Evolutionary conservation across 1,140 invertebrate species (phyloP).

Genomic region (Subanguina moxae): DNA sequence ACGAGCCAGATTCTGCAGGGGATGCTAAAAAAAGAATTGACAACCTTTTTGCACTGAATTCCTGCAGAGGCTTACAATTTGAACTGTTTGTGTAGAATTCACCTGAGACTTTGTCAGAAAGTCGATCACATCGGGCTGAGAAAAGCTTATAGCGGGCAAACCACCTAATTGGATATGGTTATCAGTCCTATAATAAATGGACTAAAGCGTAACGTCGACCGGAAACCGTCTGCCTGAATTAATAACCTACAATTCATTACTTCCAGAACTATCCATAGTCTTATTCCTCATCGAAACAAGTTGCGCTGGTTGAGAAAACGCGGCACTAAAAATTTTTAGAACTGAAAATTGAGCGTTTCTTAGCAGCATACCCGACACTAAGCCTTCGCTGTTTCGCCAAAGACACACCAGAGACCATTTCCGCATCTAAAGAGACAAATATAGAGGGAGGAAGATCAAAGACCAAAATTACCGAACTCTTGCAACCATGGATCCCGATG

Average conservation of each 20-base stretch:
- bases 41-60: not conserved
- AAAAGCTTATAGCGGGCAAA: slow-evolving; percentile 17
- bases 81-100: not conserved
- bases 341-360: no score
- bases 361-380: not conserved
- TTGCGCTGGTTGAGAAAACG: not conserved
- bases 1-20: slow-evolving; percentile 24
- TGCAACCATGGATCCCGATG: slow-evolving; percentile 33
- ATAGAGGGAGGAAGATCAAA: not conserved
- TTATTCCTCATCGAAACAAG: not conserved
- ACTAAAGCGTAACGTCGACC: not conserved
- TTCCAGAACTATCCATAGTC: not conserved
- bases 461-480: not conserved
- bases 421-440: not conserved
- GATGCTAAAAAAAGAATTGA: slow-evolving; percentile 19
- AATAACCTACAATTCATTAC: slow-evolving; percentile 1
- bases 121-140: slow-evolving; percentile 29
- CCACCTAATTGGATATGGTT: slow-evolving; percentile 1
- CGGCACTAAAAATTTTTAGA: not conserved
- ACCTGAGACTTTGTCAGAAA: slow-evolving; percentile 12
- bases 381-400: not conserved
- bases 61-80: not conserved
- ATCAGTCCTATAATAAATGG: not conserved
- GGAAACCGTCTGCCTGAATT: no score
- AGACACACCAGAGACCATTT: not conserved